Evolutionary conservation across 2,797 vertebrate genomes (phyloP), one percentile per base, ranked within the genome.

Genomic region (Tadarida brasiliensis): DNA sequence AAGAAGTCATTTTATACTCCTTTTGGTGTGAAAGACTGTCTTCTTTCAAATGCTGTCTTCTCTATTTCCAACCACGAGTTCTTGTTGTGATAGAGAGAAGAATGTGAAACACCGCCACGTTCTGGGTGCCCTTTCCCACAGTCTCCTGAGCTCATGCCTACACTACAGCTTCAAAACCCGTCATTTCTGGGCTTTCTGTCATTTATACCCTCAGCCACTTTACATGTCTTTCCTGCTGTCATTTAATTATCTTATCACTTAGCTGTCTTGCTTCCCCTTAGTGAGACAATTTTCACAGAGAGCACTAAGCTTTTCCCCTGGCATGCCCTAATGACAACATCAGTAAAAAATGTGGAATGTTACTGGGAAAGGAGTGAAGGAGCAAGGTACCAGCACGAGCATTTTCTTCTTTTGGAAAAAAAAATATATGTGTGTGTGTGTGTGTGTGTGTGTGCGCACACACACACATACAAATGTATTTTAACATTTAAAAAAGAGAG

Each of bases 161-260:
- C 90, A 59, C 90, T 93, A 95, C 93, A 0, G 97, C 96, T 97
- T 97, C 96, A 86, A 96, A 97, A 94, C 90, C 82, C 87, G 3
- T 0, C 86, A 61, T 97, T 96, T 97, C 96, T 94, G 73, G 83
- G 91, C 91, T 39, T 98, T 83, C 97, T 98, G 97, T 98, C 98
- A 96, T 98, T 97, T 96, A 94, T 96, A 97, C 93, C 92, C 88
- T 94, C 96, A 96, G 93, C 96, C 97, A 97, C 67, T 97, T 98
- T 98, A 96, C 95, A 93, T 97, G 97, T 94, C 97, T 98, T 96
- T 94, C 97, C 96, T 96, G 96, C 94, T 97, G 95, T 96, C 97
- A 97, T 98, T 98, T 97, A 97, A 98, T 98, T 98, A 98, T 98
- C 98, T 98, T 98, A 98, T 98, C 98, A 98, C 94, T 97, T 95